These are phyloP conservation scores for Cheirogaleus major DNA, from an alignment of 2,797 vertebrate species.

Conservation along the genomic window DNA sequence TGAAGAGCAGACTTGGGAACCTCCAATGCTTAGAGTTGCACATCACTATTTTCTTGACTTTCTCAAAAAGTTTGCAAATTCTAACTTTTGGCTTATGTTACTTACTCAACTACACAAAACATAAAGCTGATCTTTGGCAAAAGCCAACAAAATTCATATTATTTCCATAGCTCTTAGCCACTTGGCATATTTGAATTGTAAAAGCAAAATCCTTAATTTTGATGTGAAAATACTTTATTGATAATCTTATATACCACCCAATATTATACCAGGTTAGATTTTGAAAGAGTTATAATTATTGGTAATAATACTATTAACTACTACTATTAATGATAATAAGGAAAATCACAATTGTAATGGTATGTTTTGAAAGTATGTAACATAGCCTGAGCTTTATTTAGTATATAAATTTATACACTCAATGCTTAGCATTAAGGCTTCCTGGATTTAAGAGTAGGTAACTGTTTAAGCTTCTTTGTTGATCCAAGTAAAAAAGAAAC, in stretches of 20 bases:
- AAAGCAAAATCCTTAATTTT: conserved; percentile 42
- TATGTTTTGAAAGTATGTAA: not conserved
- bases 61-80: not conserved
- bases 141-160: not conserved
- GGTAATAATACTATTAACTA: not conserved
- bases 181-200: not conserved
- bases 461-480: not conserved
- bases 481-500: not conserved
- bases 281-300: not conserved
- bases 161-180: not conserved
- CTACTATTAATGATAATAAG: not conserved
- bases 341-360: not conserved
- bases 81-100: not conserved
- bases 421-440: not conserved
- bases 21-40: not conserved
- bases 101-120: not conserved
- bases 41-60: conserved; percentile 25
- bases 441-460: not conserved
- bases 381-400: not conserved
- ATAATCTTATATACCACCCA: not conserved
- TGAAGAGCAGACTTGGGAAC: not conserved
- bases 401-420: not conserved
- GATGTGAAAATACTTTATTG: conserved; percentile 20
- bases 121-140: not conserved
- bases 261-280: not conserved